Base-by-base conservation (phyloP, 2,113 vertebrate genomes). In the Corythoichthys intestinalis region DNA sequence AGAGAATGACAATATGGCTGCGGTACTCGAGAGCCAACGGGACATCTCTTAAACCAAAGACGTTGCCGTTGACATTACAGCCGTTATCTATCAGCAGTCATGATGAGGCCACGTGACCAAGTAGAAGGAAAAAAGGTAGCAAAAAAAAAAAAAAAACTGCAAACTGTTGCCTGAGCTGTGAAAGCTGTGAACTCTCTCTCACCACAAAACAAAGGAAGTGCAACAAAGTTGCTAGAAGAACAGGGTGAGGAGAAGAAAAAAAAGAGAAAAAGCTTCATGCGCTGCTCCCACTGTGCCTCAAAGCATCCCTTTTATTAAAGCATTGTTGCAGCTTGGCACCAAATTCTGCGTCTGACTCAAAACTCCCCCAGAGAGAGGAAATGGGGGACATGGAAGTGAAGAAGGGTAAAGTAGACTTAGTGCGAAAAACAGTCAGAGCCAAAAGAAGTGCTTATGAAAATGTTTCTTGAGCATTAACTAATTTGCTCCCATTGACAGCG, bases 1-100 rank as follows among this genome's bases (percentile, higher is more conserved):
- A 41, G 11, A 63, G 91, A 91, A 92, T 92, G 91, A 89, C 86
- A 92, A 93, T 85, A 78, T 67, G 82, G 71, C 72, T 57, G 56
- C 2, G n/a, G 14, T 58, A 37, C 2, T 13, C 12, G 11, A 37
- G 12, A 14, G 13, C 56, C 13, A 34, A 28, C 6, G 56, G 13
- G 11, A 58, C 56, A 37, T 58, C 35, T 6, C 20, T 58, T 37
- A 10, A 5, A 44, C 41, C 12, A 15, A 37, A 15, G 13, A 58
- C 35, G 34, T 13, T 58, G 20, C 35, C 28, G 12, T 35, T 37
- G 56, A 37, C 12, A 12, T 58, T 15, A 5, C 35, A 58, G 56
- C 11, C 13, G 13, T 37, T 57, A 34, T 34, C 54, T 12, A 9
- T 9, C 9, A 35, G 34, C 54, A 57, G 35, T 58, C 56, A 9